These are phyloP conservation scores for Mesoligia furuncula DNA, from an alignment of 2,888 invertebrate species.

Conservation along the genomic window DNA sequence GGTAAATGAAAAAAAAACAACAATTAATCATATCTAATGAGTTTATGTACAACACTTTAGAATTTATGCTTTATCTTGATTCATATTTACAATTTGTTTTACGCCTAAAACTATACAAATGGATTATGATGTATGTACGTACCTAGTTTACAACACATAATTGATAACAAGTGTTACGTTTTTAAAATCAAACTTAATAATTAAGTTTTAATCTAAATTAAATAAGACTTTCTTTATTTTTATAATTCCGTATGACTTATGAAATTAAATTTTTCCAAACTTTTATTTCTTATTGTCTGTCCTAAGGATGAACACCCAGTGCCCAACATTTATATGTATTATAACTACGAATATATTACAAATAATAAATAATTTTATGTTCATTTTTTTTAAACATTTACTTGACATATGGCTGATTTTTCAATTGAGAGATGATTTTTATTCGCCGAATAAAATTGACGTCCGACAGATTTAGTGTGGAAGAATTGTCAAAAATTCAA, in stretches of 20 bases:
- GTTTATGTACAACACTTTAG: slow-evolving; percentile 88
- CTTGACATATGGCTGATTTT: slow-evolving; percentile 54
- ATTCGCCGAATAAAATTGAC: too few species aligned
- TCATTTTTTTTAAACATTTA: slow-evolving; percentile 51
- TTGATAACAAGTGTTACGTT: slow-evolving; percentile 51
- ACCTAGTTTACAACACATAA: slow-evolving; percentile 61
- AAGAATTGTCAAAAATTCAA: too few species aligned
- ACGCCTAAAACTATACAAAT: slow-evolving; percentile 71
- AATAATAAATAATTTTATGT: slow-evolving; percentile 59
- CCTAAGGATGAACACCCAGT: slow-evolving; percentile 75
- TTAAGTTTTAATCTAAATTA: slow-evolving; percentile 59
- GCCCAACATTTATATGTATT: slow-evolving; percentile 69
- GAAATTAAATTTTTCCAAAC: slow-evolving; percentile 69
- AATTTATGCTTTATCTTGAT: slow-evolving; percentile 86
- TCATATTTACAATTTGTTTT: slow-evolving; percentile 81
- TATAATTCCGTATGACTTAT: slow-evolving; percentile 60
- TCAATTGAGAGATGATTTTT: too few species aligned
- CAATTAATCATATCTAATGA: slow-evolving; percentile 72
- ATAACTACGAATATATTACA: slow-evolving; percentile 65
- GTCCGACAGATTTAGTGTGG: too few species aligned
- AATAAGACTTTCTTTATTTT: slow-evolving; percentile 54
- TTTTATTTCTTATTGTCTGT: slow-evolving; percentile 77
- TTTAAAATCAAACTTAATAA: slow-evolving; percentile 49
- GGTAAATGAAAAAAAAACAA: slow-evolving; percentile 74
- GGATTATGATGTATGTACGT: slow-evolving; percentile 59